Evolutionary conservation across 2,113 vertebrate species (phyloP).

Genomic region (Proteles cristata): DNA sequence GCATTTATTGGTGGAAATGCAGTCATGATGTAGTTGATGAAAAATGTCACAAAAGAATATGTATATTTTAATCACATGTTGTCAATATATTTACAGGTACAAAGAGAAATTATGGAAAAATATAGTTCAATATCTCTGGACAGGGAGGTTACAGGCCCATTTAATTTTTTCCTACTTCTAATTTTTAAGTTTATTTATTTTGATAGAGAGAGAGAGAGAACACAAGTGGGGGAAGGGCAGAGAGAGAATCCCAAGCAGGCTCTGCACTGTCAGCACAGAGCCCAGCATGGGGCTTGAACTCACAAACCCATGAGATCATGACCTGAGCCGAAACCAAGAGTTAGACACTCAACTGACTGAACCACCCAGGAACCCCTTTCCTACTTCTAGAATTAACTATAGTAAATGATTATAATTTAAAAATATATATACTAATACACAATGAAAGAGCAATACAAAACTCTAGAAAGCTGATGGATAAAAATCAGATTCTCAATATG

Average conservation of each 20-base stretch:
- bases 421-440: neutral
- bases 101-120: constrained; percentile 10
- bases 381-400: constrained; percentile 15
- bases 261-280: too few species aligned
- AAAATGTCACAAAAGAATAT: constrained; percentile 1
- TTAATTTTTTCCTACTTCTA: neutral
- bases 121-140: neutral
- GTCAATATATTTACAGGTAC: neutral
- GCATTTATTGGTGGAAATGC: neutral
- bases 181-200: too few species aligned
- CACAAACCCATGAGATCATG: too few species aligned
- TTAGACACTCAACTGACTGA: too few species aligned
- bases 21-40: neutral
- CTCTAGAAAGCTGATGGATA: neutral
- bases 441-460: neutral
- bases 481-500: neutral
- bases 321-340: too few species aligned
- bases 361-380: too few species aligned
- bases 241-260: too few species aligned
- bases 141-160: neutral
- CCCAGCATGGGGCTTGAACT: too few species aligned
- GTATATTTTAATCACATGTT: neutral
- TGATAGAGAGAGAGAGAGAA: too few species aligned
- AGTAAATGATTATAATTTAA: neutral
- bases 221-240: too few species aligned